Conservation (phyloP, 2,797 vertebrate genomes). For the Schizopygopsis malacanthus region DNA sequence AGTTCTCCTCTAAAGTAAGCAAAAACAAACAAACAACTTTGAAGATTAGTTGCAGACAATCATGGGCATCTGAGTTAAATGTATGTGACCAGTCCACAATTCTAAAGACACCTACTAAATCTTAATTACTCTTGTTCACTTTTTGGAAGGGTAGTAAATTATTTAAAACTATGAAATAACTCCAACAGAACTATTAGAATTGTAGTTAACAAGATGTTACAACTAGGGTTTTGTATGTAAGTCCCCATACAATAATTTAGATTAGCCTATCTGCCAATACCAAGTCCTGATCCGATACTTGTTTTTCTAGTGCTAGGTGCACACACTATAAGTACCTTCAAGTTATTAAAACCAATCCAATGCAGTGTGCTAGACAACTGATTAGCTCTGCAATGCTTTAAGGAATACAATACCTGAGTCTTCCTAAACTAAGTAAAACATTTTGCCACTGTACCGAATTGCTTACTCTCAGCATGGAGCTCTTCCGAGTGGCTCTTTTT, state of each 20-base stretch:
- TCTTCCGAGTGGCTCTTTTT: constrained; percentile 90
- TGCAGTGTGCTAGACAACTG: neutral
- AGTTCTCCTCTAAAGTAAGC: constrained; percentile 79
- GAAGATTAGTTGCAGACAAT: constrained; percentile 8
- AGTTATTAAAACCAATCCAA: neutral
- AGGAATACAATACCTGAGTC: constrained; percentile 36
- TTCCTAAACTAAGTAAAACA: neutral
- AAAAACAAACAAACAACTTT: neutral
- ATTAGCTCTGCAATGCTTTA: neutral
- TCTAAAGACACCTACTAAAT: neutral
- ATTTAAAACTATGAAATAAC: neutral
- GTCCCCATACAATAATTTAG: neutral
- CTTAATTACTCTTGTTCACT: neutral
- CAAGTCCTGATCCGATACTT: neutral
- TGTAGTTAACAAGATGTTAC: neutral
- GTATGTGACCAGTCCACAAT: neutral
- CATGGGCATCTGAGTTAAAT: neutral
- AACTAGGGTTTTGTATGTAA: neutral
- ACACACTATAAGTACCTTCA: neutral
- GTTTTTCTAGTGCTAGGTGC: neutral
- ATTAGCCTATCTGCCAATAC: neutral
- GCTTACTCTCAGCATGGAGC: constrained; percentile 83
- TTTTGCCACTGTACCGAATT: constrained; percentile 55
- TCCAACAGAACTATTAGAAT: neutral
- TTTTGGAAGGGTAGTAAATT: neutral